phyloP scores from a whole-genome alignment of 2,113 vertebrate genomes.

The Aplodontia rufa region DNA sequence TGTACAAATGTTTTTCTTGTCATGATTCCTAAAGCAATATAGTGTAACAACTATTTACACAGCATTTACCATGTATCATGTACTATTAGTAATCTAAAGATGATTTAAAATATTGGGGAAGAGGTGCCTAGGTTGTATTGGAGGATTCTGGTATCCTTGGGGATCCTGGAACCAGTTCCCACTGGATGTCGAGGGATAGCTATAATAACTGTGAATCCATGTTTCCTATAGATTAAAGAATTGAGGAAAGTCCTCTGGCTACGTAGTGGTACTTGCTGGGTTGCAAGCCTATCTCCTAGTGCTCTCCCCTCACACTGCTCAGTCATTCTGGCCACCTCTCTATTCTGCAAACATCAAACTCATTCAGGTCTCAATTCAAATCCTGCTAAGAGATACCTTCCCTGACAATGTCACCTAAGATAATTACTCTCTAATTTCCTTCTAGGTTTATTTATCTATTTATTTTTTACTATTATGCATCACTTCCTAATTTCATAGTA shows the following conservation, averaged over 20 bases:
- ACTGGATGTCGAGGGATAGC: background rate
- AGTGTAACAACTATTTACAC: background rate
- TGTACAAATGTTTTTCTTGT: background rate
- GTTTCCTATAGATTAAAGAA: background rate
- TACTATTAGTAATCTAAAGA: background rate
- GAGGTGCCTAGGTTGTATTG: background rate
- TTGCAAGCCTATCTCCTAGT: background rate
- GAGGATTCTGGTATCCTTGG: background rate
- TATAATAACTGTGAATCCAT: background rate
- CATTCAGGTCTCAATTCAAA: background rate
- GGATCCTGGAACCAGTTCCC: background rate
- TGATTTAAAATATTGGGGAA: background rate
- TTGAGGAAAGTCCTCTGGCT: background rate
- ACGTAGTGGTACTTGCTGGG: background rate
- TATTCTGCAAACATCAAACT: background rate
- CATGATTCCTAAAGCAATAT: background rate
- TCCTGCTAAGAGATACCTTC: background rate
- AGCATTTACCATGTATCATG: background rate
- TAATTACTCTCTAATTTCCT: background rate
- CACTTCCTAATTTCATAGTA: background rate
- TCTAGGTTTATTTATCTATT: background rate
- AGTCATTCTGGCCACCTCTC: too few species aligned
- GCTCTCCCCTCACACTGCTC: fast-evolving
- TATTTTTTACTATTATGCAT: background rate
- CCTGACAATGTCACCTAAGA: background rate